Base-by-base conservation (phyloP, 1,140 invertebrate genomes). In the Brachystomella parvula region DNA sequence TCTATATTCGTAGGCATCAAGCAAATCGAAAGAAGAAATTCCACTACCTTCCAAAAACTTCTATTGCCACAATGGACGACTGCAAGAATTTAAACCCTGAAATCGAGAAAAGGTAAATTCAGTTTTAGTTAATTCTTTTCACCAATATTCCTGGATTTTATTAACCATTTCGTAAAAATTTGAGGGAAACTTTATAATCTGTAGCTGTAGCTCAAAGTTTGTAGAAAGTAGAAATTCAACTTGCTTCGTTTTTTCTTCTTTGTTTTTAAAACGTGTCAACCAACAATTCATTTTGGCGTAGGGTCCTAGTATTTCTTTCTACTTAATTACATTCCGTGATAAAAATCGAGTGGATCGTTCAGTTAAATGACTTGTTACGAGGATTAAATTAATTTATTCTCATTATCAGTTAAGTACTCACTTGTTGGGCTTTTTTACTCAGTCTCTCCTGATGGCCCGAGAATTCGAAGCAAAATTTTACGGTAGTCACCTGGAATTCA, bases 401-500 rank as follows among this genome's bases (percentile, higher is more conserved):
- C n/a, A 12, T 44, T 44, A n/a, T 12, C 39, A n/a, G 39, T 9
- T 44, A 44, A 12, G 9, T 44, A 12, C 9, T n/a, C 39, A 44
- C n/a, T 44, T 44, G 39, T n/a, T 44, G 39, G 39, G 12, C 6
- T 24, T 53, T 53, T 24, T 53, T 15, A 15, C 24, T 53, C 49
- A 6, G 49, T 53, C 6, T 53, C 49, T 24, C n/a, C n/a, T n/a
- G 21, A 6, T 62, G 15, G 32, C 2, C 56, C 47, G 28, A 67
- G 1, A 1, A 56, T 39, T 2, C 74, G 58, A 2, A 79, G 70
- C 2, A 77, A 64, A 67, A 76, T 75, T 30, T 72, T 53, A 19
- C 60, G 33, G 28, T 62, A 62, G 33, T 62, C 60, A 53, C 49
- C 49, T 53, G 35, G 6, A 53, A 53, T 53, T 53, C 12, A 44